These are phyloP conservation scores for Diacarnus erythraeanus DNA, from an alignment of 37 sponge, comb jelly and placozoan genomes.

Conservation along the genomic window DNA sequence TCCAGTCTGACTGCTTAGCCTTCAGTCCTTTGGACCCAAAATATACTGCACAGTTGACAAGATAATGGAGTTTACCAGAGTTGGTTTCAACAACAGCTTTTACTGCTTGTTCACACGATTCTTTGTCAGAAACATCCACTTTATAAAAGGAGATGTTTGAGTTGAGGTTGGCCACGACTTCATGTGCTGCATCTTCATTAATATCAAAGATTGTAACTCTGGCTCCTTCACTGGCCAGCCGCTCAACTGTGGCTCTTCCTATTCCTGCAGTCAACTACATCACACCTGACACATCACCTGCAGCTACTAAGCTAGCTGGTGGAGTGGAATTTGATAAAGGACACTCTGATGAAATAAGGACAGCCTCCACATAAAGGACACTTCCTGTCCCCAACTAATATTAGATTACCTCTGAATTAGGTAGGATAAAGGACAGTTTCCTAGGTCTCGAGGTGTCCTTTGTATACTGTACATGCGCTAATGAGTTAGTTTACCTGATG, in stretches of 20 bases:
- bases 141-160: slow-evolving; percentile 22
- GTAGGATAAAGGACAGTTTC: too few species aligned
- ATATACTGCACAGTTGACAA: slow-evolving; percentile 82
- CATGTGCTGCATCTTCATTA: slow-evolving; percentile 57
- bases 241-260: slow-evolving; percentile 73
- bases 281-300: too few species aligned
- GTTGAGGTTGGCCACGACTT: slow-evolving; percentile 21
- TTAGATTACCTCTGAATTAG: too few species aligned
- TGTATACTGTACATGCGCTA: too few species aligned
- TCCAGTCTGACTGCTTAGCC: slow-evolving; percentile 81
- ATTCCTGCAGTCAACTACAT: slow-evolving; percentile 79
- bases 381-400: too few species aligned
- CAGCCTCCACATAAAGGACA: too few species aligned
- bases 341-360: too few species aligned
- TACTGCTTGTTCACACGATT: slow-evolving; percentile 58
- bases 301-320: too few species aligned
- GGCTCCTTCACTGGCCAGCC: slow-evolving; percentile 75
- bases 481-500: slow-evolving; percentile 24
- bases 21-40: slow-evolving; percentile 75
- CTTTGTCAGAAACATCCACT: slow-evolving; percentile 78
- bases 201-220: slow-evolving; percentile 81
- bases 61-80: slow-evolving; percentile 45
- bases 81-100: slow-evolving; percentile 41
- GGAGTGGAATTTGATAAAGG: too few species aligned
- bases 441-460: too few species aligned